A percentile compares a stretch with the other conserved stretches of the same genome.
Evolutionary conservation across 2,888 invertebrate species (phyloP).

Genomic region (Temnothorax unifasciatus): DNA sequence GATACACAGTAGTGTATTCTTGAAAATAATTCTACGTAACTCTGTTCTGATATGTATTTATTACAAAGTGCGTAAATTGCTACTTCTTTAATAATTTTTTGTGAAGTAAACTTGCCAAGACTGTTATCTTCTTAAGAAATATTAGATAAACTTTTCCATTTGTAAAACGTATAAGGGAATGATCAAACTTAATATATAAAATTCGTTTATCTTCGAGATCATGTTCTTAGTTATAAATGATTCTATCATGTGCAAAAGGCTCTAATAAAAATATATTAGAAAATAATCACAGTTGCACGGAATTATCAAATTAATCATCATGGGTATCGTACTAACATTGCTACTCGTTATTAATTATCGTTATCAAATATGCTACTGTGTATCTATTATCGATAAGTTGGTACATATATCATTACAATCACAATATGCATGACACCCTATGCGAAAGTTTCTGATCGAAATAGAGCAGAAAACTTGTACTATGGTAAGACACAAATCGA

Average conservation of each 20-base stretch:
- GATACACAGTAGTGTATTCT: conserved; percentile 68
- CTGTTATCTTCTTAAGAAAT: neutral
- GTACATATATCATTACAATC: conserved; percentile 78
- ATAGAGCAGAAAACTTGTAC: conserved; percentile 79
- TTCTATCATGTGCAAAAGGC: neutral
- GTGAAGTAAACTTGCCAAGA: neutral
- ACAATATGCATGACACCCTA: conserved; percentile 78
- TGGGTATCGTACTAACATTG: neutral
- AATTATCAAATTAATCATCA: conserved; percentile 14
- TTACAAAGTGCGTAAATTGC: neutral
- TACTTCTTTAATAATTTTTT: neutral
- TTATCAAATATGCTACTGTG: conserved; percentile 66
- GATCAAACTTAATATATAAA: neutral
- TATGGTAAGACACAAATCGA: conserved; percentile 84
- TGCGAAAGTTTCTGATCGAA: conserved; percentile 73
- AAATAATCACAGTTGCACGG: conserved; percentile 1
- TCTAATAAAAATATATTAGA: conserved; percentile 8
- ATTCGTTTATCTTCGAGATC: neutral
- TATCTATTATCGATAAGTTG: conserved; percentile 68
- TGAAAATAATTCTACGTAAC: conserved; percentile 19
- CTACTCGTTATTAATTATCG: neutral
- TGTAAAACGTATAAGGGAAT: neutral
- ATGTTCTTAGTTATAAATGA: neutral
- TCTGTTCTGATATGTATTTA: conserved; percentile 58
- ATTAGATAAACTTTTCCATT: neutral